phyloP scores from a whole-genome alignment of 1,140 invertebrate genomes.

The Asbolus verrucosus region DNA sequence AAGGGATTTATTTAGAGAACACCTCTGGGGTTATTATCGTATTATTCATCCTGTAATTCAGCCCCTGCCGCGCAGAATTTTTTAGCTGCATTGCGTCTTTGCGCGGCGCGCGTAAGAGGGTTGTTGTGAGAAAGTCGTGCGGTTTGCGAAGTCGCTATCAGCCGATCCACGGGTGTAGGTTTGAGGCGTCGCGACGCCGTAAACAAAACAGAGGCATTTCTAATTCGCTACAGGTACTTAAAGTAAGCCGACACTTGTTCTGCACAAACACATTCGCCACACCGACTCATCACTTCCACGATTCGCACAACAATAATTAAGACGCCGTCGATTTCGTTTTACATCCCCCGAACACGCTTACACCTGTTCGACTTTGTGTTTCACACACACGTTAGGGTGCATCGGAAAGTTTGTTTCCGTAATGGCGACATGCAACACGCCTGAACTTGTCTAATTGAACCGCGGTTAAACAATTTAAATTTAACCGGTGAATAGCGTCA shows the following conservation, averaged over 20 bases:
- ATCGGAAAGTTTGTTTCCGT: too few species aligned
- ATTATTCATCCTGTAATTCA: slow-evolving; percentile 27
- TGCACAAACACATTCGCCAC: slow-evolving; percentile 20
- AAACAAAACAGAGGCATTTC: background rate
- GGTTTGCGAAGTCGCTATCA: slow-evolving; percentile 5
- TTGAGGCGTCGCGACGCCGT: slow-evolving; percentile 3
- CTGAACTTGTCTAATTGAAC: too few species aligned
- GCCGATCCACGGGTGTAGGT: slow-evolving; percentile 8
- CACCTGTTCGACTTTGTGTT: background rate
- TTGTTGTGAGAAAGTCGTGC: slow-evolving; percentile 12
- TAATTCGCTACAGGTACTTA: slow-evolving; percentile 26
- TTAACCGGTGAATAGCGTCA: too few species aligned
- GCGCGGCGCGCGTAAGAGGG: slow-evolving; percentile 23
- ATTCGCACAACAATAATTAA: slow-evolving; percentile 27
- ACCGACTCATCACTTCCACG: slow-evolving; percentile 14
- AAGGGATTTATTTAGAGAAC: slow-evolving; percentile 6
- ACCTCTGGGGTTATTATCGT: slow-evolving; percentile 26
- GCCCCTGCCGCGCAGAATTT: slow-evolving; percentile 10
- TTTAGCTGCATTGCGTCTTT: slow-evolving; percentile 24
- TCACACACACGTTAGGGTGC: too few species aligned
- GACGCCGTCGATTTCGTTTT: slow-evolving; percentile 15
- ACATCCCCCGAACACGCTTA: slow-evolving; percentile 22
- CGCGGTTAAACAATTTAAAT: too few species aligned
- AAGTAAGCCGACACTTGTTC: slow-evolving; percentile 15
- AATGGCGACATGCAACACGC: too few species aligned